Percentiles rank a stretch among this genome's conserved stretches.
phyloP scores from a whole-genome alignment of 1,140 invertebrate species.

The Euura saliciscinereae region DNA sequence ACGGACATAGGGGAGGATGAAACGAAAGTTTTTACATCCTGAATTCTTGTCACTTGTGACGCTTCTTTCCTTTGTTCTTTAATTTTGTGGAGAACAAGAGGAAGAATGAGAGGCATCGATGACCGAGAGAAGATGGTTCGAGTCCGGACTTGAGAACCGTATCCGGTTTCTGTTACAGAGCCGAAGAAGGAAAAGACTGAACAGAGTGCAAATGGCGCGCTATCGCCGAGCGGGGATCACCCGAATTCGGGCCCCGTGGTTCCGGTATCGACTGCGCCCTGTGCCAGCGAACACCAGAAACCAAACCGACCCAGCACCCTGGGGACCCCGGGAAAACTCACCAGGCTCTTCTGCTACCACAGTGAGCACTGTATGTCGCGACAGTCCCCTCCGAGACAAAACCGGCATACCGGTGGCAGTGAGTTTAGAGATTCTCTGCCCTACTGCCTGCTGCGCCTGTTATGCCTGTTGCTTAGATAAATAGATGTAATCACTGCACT shows the following conservation, averaged over 20 bases:
- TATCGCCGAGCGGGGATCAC: constrained; percentile 65
- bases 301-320: constrained; percentile 77
- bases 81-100: too few species aligned
- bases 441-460: constrained; percentile 4
- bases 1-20: too few species aligned
- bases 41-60: too few species aligned
- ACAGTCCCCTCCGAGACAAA: constrained; percentile 13
- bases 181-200: constrained; percentile 91
- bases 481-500: too few species aligned
- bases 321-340: constrained; percentile 70
- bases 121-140: too few species aligned
- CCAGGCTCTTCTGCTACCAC: constrained; percentile 75
- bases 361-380: constrained; percentile 70
- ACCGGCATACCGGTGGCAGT: constrained; percentile 9
- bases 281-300: constrained; percentile 57
- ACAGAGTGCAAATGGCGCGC: constrained; percentile 71
- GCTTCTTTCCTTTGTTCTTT: too few species aligned
- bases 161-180: constrained; percentile 68
- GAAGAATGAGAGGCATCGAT: too few species aligned
- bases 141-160: too few species aligned
- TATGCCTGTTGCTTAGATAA: constrained; percentile 9
- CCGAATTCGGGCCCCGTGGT: constrained; percentile 56
- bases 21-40: too few species aligned
- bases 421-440: background rate
- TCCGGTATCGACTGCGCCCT: constrained; percentile 34